phyloP scores from a whole-genome alignment of 2,113 vertebrate species.

The Mellivora capensis region DNA sequence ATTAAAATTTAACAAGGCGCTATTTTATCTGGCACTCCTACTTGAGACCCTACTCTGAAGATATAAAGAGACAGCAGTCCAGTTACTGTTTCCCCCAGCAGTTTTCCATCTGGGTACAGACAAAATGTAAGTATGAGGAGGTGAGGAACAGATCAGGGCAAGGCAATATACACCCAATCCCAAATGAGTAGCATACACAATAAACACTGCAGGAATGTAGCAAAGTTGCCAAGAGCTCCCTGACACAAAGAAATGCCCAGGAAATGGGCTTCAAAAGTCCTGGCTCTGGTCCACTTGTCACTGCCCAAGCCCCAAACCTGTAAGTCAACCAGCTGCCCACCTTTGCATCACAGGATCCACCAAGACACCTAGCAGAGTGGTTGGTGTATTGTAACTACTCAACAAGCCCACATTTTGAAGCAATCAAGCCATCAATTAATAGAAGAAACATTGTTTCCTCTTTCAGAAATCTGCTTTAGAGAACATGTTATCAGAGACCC shows the following conservation, averaged over 20 bases:
- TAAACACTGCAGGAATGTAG: rapidly evolving
- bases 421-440: too few relatives aligned
- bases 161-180: not conserved
- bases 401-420: not conserved
- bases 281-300: not conserved
- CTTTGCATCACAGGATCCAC: not conserved
- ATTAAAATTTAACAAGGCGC: not conserved
- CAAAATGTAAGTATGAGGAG: not conserved
- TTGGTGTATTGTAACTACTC: not conserved
- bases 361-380: not conserved
- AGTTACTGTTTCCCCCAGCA: not conserved
- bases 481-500: constrained; percentile 88
- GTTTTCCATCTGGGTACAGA: not conserved
- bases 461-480: constrained; percentile 92
- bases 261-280: not conserved
- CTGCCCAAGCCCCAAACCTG: not conserved
- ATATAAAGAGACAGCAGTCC: not conserved
- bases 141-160: not conserved
- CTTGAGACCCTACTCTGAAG: not conserved
- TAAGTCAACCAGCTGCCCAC: not conserved
- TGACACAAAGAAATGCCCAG: not conserved
- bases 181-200: not conserved
- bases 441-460: not conserved
- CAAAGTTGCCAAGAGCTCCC: not conserved
- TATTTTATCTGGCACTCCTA: not conserved